Percentiles rank a stretch among this genome's conserved stretches.
Conservation (phyloP, 2,888 invertebrate species). For the Vanessa cardui region DNA sequence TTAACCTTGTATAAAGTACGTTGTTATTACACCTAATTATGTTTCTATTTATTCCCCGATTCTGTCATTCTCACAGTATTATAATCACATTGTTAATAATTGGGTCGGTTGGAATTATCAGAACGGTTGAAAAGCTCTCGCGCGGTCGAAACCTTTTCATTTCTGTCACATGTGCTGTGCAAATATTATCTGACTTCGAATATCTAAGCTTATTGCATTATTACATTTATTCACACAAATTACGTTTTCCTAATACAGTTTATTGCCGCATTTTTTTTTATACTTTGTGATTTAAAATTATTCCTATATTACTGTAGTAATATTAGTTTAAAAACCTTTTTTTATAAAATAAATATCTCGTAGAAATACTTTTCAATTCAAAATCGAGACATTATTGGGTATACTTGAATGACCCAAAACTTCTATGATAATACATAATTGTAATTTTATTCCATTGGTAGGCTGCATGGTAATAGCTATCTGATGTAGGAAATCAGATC, state of each 20-base stretch:
- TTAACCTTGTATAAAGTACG: neutral
- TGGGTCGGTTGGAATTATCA: neutral
- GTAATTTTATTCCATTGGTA: neutral
- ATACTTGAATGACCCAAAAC: too few species aligned
- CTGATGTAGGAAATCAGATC: constrained; percentile 8
- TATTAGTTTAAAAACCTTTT: too few species aligned
- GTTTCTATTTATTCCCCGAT: neutral
- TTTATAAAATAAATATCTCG: too few species aligned
- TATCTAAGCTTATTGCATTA: constrained; percentile 24
- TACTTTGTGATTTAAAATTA: too few species aligned
- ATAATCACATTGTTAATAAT: constrained; percentile 7
- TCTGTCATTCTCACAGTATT: neutral
- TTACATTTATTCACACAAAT: neutral
- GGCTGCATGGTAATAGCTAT: neutral
- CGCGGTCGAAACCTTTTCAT: constrained; percentile 15
- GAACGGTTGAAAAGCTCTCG: neutral
- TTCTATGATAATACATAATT: neutral
- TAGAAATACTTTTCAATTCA: too few species aligned
- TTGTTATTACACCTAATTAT: constrained; percentile 3
- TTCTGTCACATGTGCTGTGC: constrained; percentile 11
- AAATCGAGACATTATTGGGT: too few species aligned
- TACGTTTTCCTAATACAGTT: neutral
- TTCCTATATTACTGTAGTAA: too few species aligned
- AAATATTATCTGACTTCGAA: constrained; percentile 21
- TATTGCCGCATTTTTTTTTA: too few species aligned